Evolutionary conservation across 2,113 vertebrate genomes (phyloP).

Genomic region (Ceyx cyanopectus): DNA sequence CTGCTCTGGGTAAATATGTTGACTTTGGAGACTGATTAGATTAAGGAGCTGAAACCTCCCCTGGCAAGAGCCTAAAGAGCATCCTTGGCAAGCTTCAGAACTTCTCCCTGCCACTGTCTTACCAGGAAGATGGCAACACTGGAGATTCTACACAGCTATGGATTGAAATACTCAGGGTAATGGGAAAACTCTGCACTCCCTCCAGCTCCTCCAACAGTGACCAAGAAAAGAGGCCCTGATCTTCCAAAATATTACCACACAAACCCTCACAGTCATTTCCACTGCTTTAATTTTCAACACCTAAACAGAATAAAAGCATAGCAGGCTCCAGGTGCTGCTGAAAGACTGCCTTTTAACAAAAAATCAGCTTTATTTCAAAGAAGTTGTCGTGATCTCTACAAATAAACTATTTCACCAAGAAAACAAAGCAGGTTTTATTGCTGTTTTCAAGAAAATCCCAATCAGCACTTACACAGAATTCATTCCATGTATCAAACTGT

Average conservation of each 20-base stretch:
- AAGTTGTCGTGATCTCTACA: not conserved
- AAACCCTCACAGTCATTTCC: not conserved
- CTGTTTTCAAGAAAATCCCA: not conserved
- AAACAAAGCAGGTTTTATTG: not conserved
- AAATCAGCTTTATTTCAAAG: not conserved
- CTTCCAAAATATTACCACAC: not conserved
- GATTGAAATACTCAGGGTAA: not conserved
- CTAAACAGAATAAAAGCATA: not conserved
- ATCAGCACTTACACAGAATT: not conserved
- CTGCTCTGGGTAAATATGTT: not conserved
- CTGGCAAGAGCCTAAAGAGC: not conserved
- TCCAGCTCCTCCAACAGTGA: not conserved
- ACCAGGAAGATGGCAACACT: fast-evolving
- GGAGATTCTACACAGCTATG: not conserved
- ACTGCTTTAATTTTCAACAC: not conserved
- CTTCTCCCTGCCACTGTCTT: not conserved
- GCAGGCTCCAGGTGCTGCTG: not conserved
- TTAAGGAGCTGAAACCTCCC: not conserved
- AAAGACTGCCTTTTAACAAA: not conserved
- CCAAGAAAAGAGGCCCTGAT: not conserved
- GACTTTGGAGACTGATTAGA: not conserved
- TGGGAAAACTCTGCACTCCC: not conserved
- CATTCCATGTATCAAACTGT: not conserved
- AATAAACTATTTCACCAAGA: not conserved
- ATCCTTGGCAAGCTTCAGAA: not conserved